Evolutionary conservation across 2,113 vertebrate genomes (phyloP).

Genomic region (Capreolus pygargus): DNA sequence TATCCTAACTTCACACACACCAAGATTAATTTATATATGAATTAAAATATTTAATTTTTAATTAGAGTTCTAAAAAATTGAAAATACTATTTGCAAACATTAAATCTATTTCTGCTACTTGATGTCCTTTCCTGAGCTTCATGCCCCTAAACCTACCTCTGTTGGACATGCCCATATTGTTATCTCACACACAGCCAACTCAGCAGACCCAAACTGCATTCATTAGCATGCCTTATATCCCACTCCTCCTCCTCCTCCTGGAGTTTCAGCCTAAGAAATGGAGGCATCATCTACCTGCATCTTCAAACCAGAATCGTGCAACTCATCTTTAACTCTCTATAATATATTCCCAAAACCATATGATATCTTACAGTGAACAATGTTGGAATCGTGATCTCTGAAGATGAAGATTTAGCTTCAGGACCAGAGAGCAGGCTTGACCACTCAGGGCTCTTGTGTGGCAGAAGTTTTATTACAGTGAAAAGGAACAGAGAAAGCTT

Average conservation of each 20-base stretch:
- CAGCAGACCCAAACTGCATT: background rate
- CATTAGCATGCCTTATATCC: background rate
- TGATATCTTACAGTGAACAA: rapidly evolving
- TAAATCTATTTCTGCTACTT: background rate
- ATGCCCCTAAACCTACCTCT: background rate
- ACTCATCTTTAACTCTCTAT: background rate
- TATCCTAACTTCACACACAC: background rate
- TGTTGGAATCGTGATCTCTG: rapidly evolving
- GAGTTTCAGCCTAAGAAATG: background rate
- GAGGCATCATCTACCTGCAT: background rate
- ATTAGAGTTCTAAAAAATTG: background rate
- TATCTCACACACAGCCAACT: background rate
- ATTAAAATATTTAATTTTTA: background rate
- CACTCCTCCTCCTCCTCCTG: background rate
- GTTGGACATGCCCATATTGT: background rate
- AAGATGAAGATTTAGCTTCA: background rate
- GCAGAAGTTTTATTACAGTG: background rate
- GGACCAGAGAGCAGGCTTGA: background rate
- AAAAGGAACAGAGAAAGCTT: background rate
- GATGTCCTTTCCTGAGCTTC: background rate
- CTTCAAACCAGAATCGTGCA: background rate
- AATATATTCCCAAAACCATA: background rate
- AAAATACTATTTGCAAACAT: background rate
- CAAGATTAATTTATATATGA: background rate
- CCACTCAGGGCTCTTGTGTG: background rate